Evolutionary conservation across 92 coral and sea anemone species (phyloP).

Genomic region (Meandrina meandrites): DNA sequence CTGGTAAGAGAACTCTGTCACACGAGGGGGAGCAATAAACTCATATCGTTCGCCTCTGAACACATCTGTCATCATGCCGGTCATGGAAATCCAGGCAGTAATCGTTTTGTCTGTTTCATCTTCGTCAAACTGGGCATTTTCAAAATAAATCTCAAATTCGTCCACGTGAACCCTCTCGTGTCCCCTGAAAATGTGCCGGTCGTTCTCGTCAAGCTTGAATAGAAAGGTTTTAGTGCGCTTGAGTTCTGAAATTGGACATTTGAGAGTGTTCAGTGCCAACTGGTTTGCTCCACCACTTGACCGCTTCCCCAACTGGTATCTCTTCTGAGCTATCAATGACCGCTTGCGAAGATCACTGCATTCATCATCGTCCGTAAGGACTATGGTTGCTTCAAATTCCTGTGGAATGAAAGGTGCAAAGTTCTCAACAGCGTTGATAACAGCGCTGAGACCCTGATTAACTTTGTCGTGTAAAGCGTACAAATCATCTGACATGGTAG

Average conservation of each 20-base stretch:
- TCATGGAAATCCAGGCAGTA: constrained; percentile 44
- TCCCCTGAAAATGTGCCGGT: constrained; percentile 31
- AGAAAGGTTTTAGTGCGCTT: constrained; percentile 46
- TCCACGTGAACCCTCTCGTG: constrained; percentile 56
- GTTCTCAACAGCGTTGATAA: constrained; percentile 52
- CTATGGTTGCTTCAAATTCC: constrained; percentile 42
- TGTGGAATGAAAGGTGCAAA: constrained; percentile 61
- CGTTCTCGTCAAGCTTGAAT: constrained; percentile 13
- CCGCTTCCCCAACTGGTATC: neutral
- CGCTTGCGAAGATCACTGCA: constrained; percentile 6
- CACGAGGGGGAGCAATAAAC: constrained; percentile 44
- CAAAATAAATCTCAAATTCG: constrained; percentile 36
- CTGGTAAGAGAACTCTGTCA: constrained; percentile 47
- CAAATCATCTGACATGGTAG: constrained; percentile 53
- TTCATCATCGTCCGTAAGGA: neutral
- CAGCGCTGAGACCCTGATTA: constrained; percentile 63
- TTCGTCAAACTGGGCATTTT: constrained; percentile 19
- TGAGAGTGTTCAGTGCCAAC: constrained; percentile 30
- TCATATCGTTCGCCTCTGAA: constrained; percentile 31
- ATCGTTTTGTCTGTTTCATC: neutral
- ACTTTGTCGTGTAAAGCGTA: constrained; percentile 53
- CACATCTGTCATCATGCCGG: constrained; percentile 47
- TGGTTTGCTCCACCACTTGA: neutral
- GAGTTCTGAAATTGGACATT: constrained; percentile 52
- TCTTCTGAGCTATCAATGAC: neutral